Evolutionary conservation across 2,888 invertebrate species (phyloP).

Genomic region (Baronia brevicornis): DNA sequence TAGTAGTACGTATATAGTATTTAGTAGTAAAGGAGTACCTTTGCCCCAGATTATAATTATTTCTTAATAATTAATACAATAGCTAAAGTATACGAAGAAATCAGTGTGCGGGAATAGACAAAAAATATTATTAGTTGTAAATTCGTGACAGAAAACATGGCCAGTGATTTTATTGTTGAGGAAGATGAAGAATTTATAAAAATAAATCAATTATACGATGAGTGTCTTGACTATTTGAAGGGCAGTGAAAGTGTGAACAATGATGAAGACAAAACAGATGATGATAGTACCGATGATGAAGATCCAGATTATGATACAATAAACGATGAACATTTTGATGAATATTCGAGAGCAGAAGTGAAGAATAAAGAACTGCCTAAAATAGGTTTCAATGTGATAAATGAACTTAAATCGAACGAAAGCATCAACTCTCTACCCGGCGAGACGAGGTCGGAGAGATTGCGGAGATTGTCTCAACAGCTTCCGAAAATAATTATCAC

Average conservation of each 20-base stretch:
- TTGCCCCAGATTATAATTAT: too few species aligned
- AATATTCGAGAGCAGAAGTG: conserved; percentile 1
- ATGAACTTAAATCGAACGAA: conserved; percentile 41
- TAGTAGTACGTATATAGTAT: too few species aligned
- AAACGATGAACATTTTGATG: conserved; percentile 12
- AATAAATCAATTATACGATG: conserved; percentile 56
- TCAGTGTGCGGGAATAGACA: too few species aligned
- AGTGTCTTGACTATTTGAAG: conserved; percentile 55
- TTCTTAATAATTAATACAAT: too few species aligned
- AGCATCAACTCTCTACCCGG: conserved; percentile 36
- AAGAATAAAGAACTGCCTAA: conserved; percentile 19
- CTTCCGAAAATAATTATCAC: conserved; percentile 63
- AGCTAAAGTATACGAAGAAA: too few species aligned
- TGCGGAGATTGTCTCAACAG: conserved; percentile 52
- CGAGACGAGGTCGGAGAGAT: conserved; percentile 45
- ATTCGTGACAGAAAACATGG: conserved; percentile 24
- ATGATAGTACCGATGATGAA: conserved; percentile 17
- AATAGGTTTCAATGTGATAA: conserved; percentile 39
- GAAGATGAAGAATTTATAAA: conserved; percentile 39
- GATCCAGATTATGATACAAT: conserved; percentile 43
- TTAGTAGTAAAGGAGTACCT: too few species aligned
- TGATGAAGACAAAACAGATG: conserved; percentile 10
- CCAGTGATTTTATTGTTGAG: conserved; percentile 21
- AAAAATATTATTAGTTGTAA: not conserved
- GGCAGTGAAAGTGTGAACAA: conserved; percentile 19